Conservation (phyloP, 2,888 invertebrate genomes). For the Trypoxylon attenuatum region DNA sequence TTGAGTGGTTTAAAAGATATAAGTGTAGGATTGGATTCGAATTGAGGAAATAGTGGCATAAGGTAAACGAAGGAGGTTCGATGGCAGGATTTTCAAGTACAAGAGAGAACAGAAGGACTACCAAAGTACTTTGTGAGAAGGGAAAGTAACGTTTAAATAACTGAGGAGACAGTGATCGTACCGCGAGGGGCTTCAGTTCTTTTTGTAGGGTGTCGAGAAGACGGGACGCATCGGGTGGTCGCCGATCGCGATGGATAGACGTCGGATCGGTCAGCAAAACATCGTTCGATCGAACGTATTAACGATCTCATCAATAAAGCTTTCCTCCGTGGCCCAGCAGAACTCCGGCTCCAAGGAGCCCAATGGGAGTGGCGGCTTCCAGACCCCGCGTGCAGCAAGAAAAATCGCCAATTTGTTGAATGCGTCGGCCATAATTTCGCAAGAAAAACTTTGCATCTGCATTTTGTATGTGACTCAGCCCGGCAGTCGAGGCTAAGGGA, state of each 20-base stretch:
- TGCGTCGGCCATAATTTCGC: slow-evolving; percentile 48
- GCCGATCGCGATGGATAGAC: slow-evolving; percentile 72
- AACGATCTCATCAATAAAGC: slow-evolving; percentile 74
- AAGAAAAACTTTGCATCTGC: slow-evolving; percentile 49
- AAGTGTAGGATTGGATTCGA: too few species aligned
- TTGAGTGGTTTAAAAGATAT: too few species aligned
- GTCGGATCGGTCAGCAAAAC: slow-evolving; percentile 62
- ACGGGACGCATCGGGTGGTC: slow-evolving; percentile 72
- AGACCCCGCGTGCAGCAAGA: slow-evolving; percentile 54
- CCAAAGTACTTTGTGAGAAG: slow-evolving; percentile 23
- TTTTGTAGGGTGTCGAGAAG: slow-evolving; percentile 52
- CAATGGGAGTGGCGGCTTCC: slow-evolving; percentile 14
- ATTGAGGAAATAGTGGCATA: too few species aligned
- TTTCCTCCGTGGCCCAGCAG: slow-evolving; percentile 38
- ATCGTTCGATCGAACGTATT: slow-evolving; percentile 68
- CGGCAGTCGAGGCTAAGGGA: background rate
- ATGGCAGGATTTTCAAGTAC: too few species aligned
- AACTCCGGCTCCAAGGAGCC: slow-evolving; percentile 21
- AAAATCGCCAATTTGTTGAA: slow-evolving; percentile 70
- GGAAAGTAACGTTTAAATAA: slow-evolving; percentile 52
- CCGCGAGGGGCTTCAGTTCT: slow-evolving; percentile 39
- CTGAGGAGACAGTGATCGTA: slow-evolving; percentile 33
- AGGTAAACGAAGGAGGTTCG: too few species aligned
- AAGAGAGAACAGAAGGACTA: background rate
- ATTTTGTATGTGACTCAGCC: slow-evolving; percentile 35